Percentiles rank a stretch among this genome's conserved stretches.
phyloP scores from a whole-genome alignment of 2,797 vertebrate species.

The Spinus olivaceus region DNA sequence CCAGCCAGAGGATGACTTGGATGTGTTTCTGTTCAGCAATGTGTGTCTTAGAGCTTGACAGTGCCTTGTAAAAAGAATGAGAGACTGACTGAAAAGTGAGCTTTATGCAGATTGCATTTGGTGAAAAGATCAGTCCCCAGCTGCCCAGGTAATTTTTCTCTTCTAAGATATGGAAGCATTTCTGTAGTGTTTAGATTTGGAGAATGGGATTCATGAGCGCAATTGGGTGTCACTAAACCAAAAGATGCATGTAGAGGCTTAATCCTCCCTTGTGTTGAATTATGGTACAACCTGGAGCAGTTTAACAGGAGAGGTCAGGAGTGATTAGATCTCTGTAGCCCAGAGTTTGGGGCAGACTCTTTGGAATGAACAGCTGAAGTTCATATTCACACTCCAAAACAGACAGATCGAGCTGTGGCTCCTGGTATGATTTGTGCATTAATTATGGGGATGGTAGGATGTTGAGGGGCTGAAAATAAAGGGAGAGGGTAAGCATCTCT shows the following conservation, averaged over 20 bases:
- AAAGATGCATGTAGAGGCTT: not conserved
- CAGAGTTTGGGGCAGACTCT: not conserved
- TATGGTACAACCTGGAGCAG: not conserved
- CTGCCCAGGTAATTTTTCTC: not conserved
- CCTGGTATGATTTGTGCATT: rapidly evolving
- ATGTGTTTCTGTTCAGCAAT: not conserved
- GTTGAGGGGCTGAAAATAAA: not conserved
- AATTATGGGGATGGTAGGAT: not conserved
- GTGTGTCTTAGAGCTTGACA: not conserved
- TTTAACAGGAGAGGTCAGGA: not conserved
- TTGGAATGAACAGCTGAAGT: not conserved
- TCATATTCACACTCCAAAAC: not conserved
- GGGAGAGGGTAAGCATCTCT: not conserved
- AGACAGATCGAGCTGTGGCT: not conserved
- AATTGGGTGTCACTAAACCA: not conserved
- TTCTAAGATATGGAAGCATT: not conserved
- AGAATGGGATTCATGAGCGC: not conserved
- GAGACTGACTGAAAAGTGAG: not conserved
- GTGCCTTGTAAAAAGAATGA: not conserved
- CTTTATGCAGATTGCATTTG: not conserved
- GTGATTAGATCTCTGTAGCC: not conserved
- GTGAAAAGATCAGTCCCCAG: not conserved
- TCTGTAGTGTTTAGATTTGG: not conserved
- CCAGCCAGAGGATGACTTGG: not conserved
- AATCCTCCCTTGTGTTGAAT: not conserved